A percentile compares a stretch with the other conserved stretches of the same genome.
Evolutionary conservation across 92 coral and sea anemone genomes (phyloP).

Genomic region (Muricea muricata): DNA sequence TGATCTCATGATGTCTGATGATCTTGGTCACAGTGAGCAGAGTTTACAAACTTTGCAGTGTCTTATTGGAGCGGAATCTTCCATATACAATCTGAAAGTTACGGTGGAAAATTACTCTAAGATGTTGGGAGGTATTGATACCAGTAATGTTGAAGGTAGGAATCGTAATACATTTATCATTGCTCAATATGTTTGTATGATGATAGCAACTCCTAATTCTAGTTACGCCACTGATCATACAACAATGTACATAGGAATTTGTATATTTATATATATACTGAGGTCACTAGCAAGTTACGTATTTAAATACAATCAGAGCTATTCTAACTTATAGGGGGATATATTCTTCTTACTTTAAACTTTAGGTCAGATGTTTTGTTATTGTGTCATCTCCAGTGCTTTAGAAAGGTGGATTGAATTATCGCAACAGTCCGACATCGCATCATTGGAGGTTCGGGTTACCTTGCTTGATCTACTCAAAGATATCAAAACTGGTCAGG

Average conservation of each 20-base stretch:
- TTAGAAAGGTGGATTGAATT: slow-evolving; percentile 79
- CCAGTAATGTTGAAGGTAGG: slow-evolving; percentile 19
- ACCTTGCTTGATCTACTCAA: slow-evolving; percentile 77
- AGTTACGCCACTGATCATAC: background rate
- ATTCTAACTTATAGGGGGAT: no score
- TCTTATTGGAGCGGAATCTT: background rate
- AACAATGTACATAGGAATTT: no score
- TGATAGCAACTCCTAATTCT: no score
- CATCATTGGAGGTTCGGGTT: slow-evolving; percentile 78
- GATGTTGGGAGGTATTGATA: background rate
- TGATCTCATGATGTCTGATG: background rate
- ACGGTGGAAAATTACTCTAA: slow-evolving; percentile 13
- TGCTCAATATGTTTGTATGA: no score
- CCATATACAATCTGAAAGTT: slow-evolving; percentile 24
- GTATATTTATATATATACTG: no score
- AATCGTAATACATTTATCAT: background rate
- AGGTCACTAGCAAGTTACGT: no score
- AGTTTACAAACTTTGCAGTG: slow-evolving; percentile 21
- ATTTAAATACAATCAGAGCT: no score
- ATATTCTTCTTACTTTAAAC: background rate
- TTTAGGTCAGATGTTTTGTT: slow-evolving; percentile 33
- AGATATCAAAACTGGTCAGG: slow-evolving; percentile 71
- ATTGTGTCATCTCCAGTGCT: slow-evolving; percentile 49
- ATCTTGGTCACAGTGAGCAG: background rate
- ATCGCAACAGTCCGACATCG: slow-evolving; percentile 68